Percentiles rank a stretch among this genome's conserved stretches.
Evolutionary conservation across 1,140 invertebrate species (phyloP).

Genomic region (Bombus impatiens): DNA sequence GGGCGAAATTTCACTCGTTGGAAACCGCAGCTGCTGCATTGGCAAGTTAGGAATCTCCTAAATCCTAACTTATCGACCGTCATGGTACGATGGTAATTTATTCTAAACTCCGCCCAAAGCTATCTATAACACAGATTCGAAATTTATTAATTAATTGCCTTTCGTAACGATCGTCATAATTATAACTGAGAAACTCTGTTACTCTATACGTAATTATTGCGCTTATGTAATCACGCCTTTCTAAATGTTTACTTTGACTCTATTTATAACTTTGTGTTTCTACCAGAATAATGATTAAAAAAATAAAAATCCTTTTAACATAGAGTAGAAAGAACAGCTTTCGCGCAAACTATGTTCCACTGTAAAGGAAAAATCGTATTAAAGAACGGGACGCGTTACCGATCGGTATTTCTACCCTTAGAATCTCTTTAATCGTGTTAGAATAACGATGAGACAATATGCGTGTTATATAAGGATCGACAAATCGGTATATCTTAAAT

Average conservation of each 20-base stretch:
- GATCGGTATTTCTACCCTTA: not conserved
- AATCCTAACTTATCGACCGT: constrained; percentile 72
- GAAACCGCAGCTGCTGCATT: constrained; percentile 64
- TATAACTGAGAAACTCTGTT: not conserved
- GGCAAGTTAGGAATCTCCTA: constrained; percentile 76
- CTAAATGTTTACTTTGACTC: not conserved
- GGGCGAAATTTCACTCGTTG: constrained; percentile 64
- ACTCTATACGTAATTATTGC: too few relatives aligned
- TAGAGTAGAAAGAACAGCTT: not conserved
- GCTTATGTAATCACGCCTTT: not conserved
- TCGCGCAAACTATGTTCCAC: too few relatives aligned
- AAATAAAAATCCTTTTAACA: too few relatives aligned
- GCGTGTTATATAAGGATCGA: not conserved
- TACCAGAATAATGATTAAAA: not conserved
- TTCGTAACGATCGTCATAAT: not conserved
- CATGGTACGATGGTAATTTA: constrained; percentile 42
- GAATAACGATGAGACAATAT: not conserved
- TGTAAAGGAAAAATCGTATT: too few relatives aligned
- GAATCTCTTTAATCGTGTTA: not conserved
- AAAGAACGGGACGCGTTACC: not conserved
- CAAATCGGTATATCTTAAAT: not conserved
- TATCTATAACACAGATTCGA: not conserved
- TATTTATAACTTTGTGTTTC: not conserved
- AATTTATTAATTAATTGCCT: not conserved
- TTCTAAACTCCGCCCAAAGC: constrained; percentile 6